Percentiles rank a stretch among this genome's conserved stretches.
These are phyloP conservation scores for Zootermopsis nevadensis DNA, from an alignment of 2,888 invertebrate genomes.

Conservation along the genomic window DNA sequence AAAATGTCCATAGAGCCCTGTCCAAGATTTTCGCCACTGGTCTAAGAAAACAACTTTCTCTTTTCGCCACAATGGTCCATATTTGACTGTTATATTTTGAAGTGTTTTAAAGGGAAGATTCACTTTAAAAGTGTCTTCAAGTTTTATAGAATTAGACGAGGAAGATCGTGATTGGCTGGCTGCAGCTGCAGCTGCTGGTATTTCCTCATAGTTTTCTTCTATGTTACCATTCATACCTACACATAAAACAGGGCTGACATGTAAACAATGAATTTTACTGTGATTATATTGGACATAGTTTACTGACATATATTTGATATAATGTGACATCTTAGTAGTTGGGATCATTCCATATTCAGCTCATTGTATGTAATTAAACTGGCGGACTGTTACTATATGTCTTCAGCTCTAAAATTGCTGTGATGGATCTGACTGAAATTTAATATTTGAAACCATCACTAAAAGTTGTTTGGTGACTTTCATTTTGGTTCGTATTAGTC, in stretches of 20 bases:
- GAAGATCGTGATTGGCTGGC: not conserved
- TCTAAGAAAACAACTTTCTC: conserved; percentile 57
- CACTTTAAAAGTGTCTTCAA: not conserved
- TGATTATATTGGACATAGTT: no score
- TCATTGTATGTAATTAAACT: no score
- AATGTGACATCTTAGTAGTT: no score
- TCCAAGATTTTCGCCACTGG: conserved; percentile 56
- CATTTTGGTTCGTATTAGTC: no score
- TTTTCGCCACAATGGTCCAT: conserved; percentile 56
- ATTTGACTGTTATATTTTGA: conserved; percentile 53
- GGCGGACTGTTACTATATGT: no score
- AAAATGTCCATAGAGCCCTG: conserved; percentile 55
- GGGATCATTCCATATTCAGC: no score
- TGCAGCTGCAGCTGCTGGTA: not conserved
- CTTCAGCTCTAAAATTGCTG: no score
- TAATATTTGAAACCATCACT: no score
- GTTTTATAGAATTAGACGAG: not conserved
- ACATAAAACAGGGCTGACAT: not conserved
- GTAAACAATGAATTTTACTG: not conserved
- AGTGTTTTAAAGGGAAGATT: not conserved
- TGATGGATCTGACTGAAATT: no score
- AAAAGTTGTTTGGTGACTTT: no score
- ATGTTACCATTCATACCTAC: not conserved
- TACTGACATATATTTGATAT: no score
- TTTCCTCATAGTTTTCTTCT: conserved; percentile 18